Evolutionary conservation across 2,888 invertebrate species (phyloP), one percentile per base, ranked within the genome.

Genomic region (Seira musarum): DNA sequence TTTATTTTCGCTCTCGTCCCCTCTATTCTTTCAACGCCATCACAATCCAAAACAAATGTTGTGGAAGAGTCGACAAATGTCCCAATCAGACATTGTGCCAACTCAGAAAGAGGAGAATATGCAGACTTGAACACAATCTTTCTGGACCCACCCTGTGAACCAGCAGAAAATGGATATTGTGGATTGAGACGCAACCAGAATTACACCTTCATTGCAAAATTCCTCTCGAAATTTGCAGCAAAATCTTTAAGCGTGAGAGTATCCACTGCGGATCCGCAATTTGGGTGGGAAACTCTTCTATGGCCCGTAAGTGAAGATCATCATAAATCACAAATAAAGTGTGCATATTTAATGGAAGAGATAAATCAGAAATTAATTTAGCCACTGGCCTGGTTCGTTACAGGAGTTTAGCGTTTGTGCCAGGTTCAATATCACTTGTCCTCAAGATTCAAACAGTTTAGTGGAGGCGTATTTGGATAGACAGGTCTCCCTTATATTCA

Each of bases 351-450:
- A 40, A 65, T 22, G 21, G 60, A 57, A 57, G 17, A n/a, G 10
- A 30, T n/a, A 65, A 35, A 30, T 30, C 30, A 65, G 17, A 30
- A 65, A 30, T 63, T n/a, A n/a, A n/a, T n/a, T n/a, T n/a, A n/a
- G n/a, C n/a, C n/a, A n/a, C n/a, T n/a, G n/a, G n/a, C n/a, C n/a
- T n/a, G n/a, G n/a, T n/a, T n/a, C n/a, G 24, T 75, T 67, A 2
- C 40, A 81, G 81, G 81, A 81, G 69, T 81, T 81, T 49, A 63
- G 68, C 46, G 81, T 68, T 8, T 81, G 81, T 19, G 25, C 21
- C 10, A 53, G 66, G 10, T 80, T 64, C 69, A 81, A 81, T 63
- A 81, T 81, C 30, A 80, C 82, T 25, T 77, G 80, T 65, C 73
- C 80, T 22, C 80, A 80, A 46, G 66, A 60, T 71, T 64, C 77